Conservation (phyloP, 2,113 vertebrate species). For the Rhizomys pruinosus region DNA sequence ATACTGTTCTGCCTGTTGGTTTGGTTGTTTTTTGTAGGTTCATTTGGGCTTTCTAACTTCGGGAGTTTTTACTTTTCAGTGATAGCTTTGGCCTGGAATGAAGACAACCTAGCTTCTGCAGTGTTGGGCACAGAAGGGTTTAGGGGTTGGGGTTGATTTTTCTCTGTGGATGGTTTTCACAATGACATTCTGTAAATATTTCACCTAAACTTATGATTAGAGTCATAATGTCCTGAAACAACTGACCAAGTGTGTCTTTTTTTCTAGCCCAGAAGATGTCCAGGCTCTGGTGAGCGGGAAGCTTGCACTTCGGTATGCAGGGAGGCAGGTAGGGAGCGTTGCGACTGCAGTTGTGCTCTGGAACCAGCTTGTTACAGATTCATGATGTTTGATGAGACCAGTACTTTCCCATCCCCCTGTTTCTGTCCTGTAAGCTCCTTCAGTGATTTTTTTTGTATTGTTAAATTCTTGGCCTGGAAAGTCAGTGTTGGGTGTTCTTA, state of each 20-base stretch:
- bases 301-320: conserved; percentile 94
- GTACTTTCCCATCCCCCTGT: background rate
- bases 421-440: background rate
- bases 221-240: background rate
- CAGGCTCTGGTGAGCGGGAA: conserved; percentile 97
- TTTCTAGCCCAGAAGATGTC: conserved; percentile 95
- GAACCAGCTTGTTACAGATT: background rate
- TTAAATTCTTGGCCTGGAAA: conserved; percentile 46
- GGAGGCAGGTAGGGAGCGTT: conserved; percentile 91
- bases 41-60: background rate
- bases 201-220: conserved; percentile 14
- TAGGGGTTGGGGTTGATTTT: background rate
- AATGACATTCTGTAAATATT: conserved; percentile 8
- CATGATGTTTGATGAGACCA: background rate
- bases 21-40: conserved; percentile 1
- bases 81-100: conserved; percentile 23
- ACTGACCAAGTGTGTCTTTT: conserved; percentile 35
- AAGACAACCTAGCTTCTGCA: background rate
- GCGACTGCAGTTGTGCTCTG: background rate
- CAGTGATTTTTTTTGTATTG: background rate
- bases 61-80: background rate
- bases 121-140: background rate
- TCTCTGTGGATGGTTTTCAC: background rate
- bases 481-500: conserved; percentile 15
- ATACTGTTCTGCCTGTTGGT: background rate